A percentile compares a stretch with the other conserved stretches of the same genome.
Conservation (phyloP, 2,797 vertebrate genomes). For the Pseudocheirus occidentalis region DNA sequence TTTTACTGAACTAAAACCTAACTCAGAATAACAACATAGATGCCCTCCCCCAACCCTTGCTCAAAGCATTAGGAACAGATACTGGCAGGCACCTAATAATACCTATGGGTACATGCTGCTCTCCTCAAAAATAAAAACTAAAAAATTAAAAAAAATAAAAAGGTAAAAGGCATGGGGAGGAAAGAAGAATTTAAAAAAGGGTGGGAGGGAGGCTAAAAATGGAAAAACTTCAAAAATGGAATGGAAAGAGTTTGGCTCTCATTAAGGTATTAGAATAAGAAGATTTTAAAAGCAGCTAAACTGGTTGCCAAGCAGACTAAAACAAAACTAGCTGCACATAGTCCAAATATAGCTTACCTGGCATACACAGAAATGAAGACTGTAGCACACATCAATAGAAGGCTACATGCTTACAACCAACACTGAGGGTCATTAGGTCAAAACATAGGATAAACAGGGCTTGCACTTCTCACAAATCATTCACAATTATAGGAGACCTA, state of each 20-base stretch:
- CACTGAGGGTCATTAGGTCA: slow-evolving; percentile 55
- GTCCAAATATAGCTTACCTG: slow-evolving; percentile 73
- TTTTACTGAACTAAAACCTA: slow-evolving; percentile 62
- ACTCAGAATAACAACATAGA: slow-evolving; percentile 56
- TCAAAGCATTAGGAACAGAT: slow-evolving; percentile 70
- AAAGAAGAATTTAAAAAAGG: background rate
- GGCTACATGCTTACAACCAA: slow-evolving; percentile 67
- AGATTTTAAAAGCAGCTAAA: slow-evolving; percentile 70
- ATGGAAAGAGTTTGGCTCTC: slow-evolving; percentile 80
- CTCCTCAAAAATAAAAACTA: slow-evolving; percentile 23
- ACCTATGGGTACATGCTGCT: slow-evolving; percentile 64
- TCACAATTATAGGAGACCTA: slow-evolving; percentile 64
- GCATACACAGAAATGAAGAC: slow-evolving; percentile 52
- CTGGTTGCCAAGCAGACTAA: slow-evolving; percentile 73
- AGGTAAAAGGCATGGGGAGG: slow-evolving; percentile 36
- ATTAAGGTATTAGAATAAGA: slow-evolving; percentile 52
- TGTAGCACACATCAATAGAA: slow-evolving; percentile 61
- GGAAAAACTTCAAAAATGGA: slow-evolving; percentile 76
- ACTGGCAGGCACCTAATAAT: slow-evolving; percentile 56
- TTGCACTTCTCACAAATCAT: slow-evolving; percentile 72
- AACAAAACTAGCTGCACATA: slow-evolving; percentile 70
- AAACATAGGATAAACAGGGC: slow-evolving; percentile 46
- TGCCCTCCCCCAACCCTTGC: background rate
- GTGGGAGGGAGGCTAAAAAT: background rate
- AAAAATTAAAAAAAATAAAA: slow-evolving; percentile 1